Percentiles rank a stretch among this genome's conserved stretches.
Evolutionary conservation across 2,797 vertebrate species (phyloP).

Genomic region (Coilia nasus): DNA sequence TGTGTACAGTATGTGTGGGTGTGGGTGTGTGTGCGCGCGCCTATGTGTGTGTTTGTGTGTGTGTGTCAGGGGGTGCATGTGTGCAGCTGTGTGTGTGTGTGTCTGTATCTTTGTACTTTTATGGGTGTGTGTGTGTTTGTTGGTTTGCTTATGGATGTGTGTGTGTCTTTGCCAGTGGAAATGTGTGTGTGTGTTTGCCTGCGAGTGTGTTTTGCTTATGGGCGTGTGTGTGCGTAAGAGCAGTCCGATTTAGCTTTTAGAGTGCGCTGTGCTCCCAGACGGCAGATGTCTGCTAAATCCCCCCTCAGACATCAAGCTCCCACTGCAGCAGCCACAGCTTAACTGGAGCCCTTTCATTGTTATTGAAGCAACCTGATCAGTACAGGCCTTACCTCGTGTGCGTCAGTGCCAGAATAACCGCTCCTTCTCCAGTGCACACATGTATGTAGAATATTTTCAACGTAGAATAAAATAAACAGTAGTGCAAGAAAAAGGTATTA

Average conservation of each 20-base stretch:
- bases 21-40: neutral
- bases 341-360: neutral
- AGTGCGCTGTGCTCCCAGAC: neutral
- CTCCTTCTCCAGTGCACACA: no score
- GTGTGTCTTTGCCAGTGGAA: neutral
- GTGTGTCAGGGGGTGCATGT: neutral
- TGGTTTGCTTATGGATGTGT: neutral
- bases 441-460: no score
- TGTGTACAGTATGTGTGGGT: neutral
- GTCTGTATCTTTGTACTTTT: neutral
- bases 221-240: neutral
- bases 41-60: neutral
- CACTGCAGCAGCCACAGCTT: neutral
- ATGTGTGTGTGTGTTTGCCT: neutral
- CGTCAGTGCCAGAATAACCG: neutral
- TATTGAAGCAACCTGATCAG: constrained; percentile 13
- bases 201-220: neutral
- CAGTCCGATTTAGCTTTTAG: neutral
- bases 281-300: constrained; percentile 22
- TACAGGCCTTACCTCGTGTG: neutral
- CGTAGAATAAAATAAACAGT: no score
- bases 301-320: neutral
- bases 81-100: neutral
- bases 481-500: no score
- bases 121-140: neutral